Base-by-base conservation (phyloP, 2,888 invertebrate genomes). In the Seira ritae region DNA sequence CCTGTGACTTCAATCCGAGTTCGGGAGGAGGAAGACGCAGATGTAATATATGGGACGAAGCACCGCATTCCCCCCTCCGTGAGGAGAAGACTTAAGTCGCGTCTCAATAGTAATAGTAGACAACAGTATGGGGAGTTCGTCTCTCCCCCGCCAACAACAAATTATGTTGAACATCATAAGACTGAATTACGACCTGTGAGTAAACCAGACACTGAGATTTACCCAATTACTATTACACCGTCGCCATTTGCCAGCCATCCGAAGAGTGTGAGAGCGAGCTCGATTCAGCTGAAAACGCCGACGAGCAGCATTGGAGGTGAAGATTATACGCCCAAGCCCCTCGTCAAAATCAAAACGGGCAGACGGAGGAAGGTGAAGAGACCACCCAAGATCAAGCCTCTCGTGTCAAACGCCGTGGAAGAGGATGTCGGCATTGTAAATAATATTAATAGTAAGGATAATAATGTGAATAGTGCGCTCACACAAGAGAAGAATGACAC, bases 281-380 rank as follows among this genome's bases (percentile, higher is more conserved):
- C 83, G 69, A 83, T 83, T 60, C 83, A 83, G 37, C 6, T 83
- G 46, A 83, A 83, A 66, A 83, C 83, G 3, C 80, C 77, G 23
- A 69, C 77, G 42, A 69, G 68, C n/a, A 50, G 50, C 24, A 12
- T 46, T 0, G 75, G 79, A 15, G 75, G 82, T 0, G 80, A 42
- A 2, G 79, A 85, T 17, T 83, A 79, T 62, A 83, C 80, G 23
- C 84, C 84, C 3, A 81, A 80, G 42, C 77, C 85, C 1, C 31
- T 75, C 1, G 68, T 79, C 3, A 87, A 87, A 70, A 75, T 78
- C 37, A 85, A 86, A 67, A 68, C 82, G 10, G 73, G 84, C 17
- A 69, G 88, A n/a, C 72, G 88, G 62, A 77, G 88, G 73, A 88
- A 88, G 77, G 83, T 87, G n/a, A 88, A 88, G 62, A 72, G 87